Percentiles rank a stretch among this genome's conserved stretches.
These are phyloP conservation scores for Drosophila kikkawai DNA, from an alignment of 1,140 invertebrate genomes.

Conservation along the genomic window DNA sequence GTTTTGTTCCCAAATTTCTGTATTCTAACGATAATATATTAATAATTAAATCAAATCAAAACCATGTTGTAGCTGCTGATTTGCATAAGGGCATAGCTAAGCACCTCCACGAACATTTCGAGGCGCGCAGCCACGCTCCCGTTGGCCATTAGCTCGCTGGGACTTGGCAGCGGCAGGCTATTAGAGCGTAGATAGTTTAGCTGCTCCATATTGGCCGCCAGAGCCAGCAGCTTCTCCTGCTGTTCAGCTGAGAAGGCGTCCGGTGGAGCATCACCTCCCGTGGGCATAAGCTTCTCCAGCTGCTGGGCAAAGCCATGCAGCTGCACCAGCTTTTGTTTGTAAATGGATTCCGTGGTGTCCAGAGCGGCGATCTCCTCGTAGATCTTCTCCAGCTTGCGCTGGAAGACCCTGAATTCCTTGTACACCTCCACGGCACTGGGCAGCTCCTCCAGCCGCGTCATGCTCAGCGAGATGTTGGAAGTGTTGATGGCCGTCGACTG, in stretches of 20 bases:
- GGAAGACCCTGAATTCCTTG: constrained; percentile 64
- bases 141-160: constrained; percentile 18
- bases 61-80: constrained; percentile 46
- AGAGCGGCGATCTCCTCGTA: constrained; percentile 33
- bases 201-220: constrained; percentile 65
- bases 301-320: constrained; percentile 67
- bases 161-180: constrained; percentile 31
- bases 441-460: constrained; percentile 40
- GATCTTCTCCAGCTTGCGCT: constrained; percentile 54
- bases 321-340: constrained; percentile 48
- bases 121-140: constrained; percentile 34
- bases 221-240: constrained; percentile 24
- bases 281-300: constrained; percentile 64
- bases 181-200: constrained; percentile 64
- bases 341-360: constrained; percentile 28
- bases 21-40: not conserved
- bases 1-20: not conserved
- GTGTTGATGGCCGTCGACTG: constrained; percentile 21
- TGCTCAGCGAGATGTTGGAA: constrained; percentile 14
- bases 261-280: constrained; percentile 9
- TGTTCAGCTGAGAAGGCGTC: constrained; percentile 59
- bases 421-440: constrained; percentile 47
- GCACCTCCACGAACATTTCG: constrained; percentile 64
- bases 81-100: constrained; percentile 64
- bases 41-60: constrained; percentile 9